Percentiles rank a stretch among this genome's conserved stretches.
Conservation (phyloP, 1,140 invertebrate species). For the Brachystomella parvula region DNA sequence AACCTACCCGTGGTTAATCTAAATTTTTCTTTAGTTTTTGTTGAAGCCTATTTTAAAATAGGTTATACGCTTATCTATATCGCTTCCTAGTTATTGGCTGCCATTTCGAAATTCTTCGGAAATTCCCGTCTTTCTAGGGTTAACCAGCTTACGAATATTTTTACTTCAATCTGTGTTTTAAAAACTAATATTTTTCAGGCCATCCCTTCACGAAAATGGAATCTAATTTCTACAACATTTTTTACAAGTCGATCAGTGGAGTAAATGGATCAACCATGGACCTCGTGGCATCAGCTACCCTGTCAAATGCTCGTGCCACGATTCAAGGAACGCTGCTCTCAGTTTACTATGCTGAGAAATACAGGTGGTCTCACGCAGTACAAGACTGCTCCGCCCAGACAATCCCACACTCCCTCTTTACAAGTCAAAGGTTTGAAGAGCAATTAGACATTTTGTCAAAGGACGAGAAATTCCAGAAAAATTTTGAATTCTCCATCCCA, state of each 20-base stretch:
- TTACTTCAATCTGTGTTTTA: too few relatives aligned
- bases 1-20: too few relatives aligned
- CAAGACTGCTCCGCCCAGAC: slow-evolving; percentile 17
- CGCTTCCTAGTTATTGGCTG: too few relatives aligned
- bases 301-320: slow-evolving; percentile 31
- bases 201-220: slow-evolving; percentile 34
- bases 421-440: neutral
- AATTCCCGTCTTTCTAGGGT: too few relatives aligned
- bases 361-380: slow-evolving; percentile 30
- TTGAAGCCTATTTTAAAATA: too few relatives aligned
- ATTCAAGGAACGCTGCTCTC: slow-evolving; percentile 24
- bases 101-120: too few relatives aligned
- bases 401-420: slow-evolving; percentile 25
- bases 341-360: slow-evolving; percentile 33
- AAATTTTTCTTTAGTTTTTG: too few relatives aligned
- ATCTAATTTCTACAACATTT: slow-evolving; percentile 34
- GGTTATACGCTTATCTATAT: too few relatives aligned
- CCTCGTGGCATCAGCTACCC: slow-evolving; percentile 25
- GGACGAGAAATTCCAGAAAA: neutral
- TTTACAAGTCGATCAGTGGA: slow-evolving; percentile 24
- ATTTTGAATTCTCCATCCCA: slow-evolving; percentile 7
- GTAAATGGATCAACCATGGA: neutral
- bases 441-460: neutral
- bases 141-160: too few relatives aligned
- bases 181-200: too few relatives aligned